Percentiles rank a stretch among this genome's conserved stretches.
These are phyloP conservation scores for Pocillopora damicornis DNA, from an alignment of 64 coral and sea anemone species.

Conservation along the genomic window DNA sequence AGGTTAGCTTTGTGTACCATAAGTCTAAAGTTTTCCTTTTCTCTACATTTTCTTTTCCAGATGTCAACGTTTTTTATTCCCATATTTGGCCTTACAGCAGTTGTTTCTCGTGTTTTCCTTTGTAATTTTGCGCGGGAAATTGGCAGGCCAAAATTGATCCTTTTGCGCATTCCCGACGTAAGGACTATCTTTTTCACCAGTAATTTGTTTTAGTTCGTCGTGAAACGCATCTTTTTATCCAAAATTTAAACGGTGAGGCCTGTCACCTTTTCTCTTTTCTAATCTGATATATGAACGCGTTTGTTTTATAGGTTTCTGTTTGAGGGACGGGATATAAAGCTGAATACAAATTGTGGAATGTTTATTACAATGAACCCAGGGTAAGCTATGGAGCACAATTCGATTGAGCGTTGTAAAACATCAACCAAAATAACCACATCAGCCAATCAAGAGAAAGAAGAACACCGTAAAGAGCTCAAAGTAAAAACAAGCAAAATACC, in stretches of 20 bases:
- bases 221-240: background rate
- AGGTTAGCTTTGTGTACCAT: no score
- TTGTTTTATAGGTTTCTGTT: conserved; percentile 82
- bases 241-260: background rate
- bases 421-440: background rate
- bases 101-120: background rate
- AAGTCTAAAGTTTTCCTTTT: no score
- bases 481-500: no score
- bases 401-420: background rate
- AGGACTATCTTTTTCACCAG: no score
- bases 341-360: conserved; percentile 77
- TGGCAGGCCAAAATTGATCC: no score
- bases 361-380: conserved; percentile 99
- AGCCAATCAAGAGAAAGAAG: no score
- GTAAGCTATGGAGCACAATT: conserved; percentile 33
- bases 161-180: no score
- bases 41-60: no score
- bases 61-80: background rate
- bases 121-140: background rate
- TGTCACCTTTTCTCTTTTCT: background rate
- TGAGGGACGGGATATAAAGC: conserved; percentile 92
- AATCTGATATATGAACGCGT: background rate
- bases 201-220: no score
- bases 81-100: background rate
- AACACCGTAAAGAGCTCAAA: no score